Evolutionary conservation across 2,113 vertebrate genomes (phyloP).

Genomic region (Urocolius indicus): DNA sequence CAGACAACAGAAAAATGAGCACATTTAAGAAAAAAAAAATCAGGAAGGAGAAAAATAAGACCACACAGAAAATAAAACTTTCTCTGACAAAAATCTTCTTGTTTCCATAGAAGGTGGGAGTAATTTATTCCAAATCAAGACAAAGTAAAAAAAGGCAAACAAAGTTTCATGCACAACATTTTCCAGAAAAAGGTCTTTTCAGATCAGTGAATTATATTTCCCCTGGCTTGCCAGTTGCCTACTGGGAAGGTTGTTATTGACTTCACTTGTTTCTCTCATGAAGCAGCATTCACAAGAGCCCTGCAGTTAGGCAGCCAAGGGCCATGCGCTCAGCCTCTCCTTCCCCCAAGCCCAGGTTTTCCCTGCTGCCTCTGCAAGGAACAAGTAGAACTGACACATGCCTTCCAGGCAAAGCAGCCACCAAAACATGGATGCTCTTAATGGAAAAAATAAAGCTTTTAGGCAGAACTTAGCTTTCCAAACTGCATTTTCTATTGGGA

Average conservation of each 20-base stretch:
- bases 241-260: neutral
- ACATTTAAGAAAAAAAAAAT: neutral
- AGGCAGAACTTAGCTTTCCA: neutral
- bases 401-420: neutral
- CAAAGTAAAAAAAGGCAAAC: neutral
- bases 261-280: neutral
- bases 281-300: neutral
- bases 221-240: neutral
- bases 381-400: neutral
- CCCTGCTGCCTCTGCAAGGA: neutral
- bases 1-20: neutral
- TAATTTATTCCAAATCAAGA: conserved; percentile 19
- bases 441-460: neutral
- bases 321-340: neutral
- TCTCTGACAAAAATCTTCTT: neutral
- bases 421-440: neutral
- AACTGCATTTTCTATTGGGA: neutral
- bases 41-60: neutral
- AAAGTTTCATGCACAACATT: neutral
- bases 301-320: neutral
- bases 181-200: neutral
- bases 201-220: neutral
- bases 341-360: neutral
- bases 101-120: neutral
- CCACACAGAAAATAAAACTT: neutral